Evolutionary conservation across 35 echinoderm and acorn worm genomes (phyloP), one percentile per base, ranked within the genome.

Genomic region (Apostichopus californicus): DNA sequence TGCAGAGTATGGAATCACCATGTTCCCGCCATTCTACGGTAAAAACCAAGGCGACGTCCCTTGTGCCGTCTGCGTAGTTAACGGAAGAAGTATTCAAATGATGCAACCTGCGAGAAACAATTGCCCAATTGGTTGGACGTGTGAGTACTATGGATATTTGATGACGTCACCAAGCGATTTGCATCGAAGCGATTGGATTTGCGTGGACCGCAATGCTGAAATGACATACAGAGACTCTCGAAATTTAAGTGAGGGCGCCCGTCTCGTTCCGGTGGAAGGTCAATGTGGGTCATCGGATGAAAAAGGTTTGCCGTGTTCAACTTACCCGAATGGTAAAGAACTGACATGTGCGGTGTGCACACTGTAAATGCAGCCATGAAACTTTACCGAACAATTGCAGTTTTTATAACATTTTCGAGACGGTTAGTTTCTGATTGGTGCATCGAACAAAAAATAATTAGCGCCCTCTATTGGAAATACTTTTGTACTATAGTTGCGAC

Each of bases 271-370:
- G 3, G 80, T 84, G 2, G 91, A 92, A 20, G 60, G 25, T 15
- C 13, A 9, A 6, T 92, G 91, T 28, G 70, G 66, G 28, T 88
- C 86, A 22, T 88, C 86, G n/a, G 59, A 80, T 17, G 46, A 11
- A 22, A 57, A 55, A 15, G 91, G 91, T 15, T 55, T 92, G 20
- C 79, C 91, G 14, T 92, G 91, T 85, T n/a, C 55, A 18, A 17
- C 1, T 18, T 92, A 92, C 58, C 34, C 59, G 14, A 55, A 58
- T 59, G 91, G 78, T 82, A 26, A 81, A 26, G 91, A 92, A 85
- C 59, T 92, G 91, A 92, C 91, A 9, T 92, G 91, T 73, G 78
- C 80, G 11, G 91, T 92, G 4, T 92, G 91, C 60, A 92, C 91
- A 17, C 8, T 9, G 86, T 88, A 68, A 60, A 17, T 55, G 7